Percentiles rank a stretch among this genome's conserved stretches.
Conservation (phyloP, 2,888 invertebrate species). For the Meghimatium bilineatum region DNA sequence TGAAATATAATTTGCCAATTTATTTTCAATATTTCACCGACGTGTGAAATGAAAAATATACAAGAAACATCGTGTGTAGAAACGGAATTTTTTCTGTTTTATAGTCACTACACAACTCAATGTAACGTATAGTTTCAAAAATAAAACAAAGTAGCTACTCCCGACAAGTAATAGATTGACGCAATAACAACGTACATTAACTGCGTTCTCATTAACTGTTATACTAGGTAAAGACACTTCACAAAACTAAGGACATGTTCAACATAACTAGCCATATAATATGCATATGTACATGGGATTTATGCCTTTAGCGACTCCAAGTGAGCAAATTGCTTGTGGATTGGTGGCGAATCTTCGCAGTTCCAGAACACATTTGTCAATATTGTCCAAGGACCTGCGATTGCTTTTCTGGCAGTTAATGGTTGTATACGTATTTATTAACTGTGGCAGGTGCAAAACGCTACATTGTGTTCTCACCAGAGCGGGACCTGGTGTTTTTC, state of each 20-base stretch:
- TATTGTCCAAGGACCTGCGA: not conserved
- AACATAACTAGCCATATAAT: not conserved
- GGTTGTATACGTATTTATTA: not conserved
- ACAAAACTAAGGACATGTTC: not conserved
- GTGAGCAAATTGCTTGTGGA: conserved; percentile 11
- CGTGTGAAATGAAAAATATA: no score
- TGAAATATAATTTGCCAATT: no score
- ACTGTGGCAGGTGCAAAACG: not conserved
- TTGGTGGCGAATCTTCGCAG: not conserved
- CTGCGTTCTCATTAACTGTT: not conserved
- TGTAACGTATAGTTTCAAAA: no score
- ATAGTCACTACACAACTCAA: no score
- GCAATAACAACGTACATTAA: no score
- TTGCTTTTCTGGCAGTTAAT: not conserved
- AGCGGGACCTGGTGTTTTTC: not conserved
- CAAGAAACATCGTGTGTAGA: no score
- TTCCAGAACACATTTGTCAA: not conserved
- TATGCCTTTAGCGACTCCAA: not conserved
- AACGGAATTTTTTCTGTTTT: no score
- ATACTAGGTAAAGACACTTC: not conserved
- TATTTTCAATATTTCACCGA: no score
- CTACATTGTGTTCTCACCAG: not conserved
- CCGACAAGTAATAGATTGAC: no score
- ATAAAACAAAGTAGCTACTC: no score
- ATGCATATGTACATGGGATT: not conserved